Evolutionary conservation across 2,888 invertebrate genomes (phyloP), one percentile per base, ranked within the genome.

Genomic region (Phymatocera aterrima): DNA sequence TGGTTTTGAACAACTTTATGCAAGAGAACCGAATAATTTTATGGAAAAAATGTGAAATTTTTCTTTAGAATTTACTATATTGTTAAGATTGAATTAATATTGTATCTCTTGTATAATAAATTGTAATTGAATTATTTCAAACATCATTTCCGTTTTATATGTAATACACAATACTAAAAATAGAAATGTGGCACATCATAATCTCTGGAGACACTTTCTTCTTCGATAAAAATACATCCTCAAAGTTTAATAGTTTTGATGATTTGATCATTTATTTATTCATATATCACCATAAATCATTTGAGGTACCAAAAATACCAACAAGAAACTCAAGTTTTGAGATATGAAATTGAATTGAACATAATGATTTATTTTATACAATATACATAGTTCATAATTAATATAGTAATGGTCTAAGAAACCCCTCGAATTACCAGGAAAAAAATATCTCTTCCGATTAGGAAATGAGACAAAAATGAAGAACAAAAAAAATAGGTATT

Each of bases 301-400:
- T 43, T 43, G 6, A 43, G 6, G 6, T 43, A 43, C 43, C 6
- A 43, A 43, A 10, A 43, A 12, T 10, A 57, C 24, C 5, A n/a
- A 31, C 15, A 6, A 31, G 18, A 18, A 10, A 21, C 34, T 64
- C 6, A 64, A 21, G n/a, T n/a, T 18, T n/a, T 21, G 43, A 8
- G 5, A 24, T 28, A 46, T 57, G 15, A 40, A 43, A 24, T 60
- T 24, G n/a, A 24, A 40, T 37, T 75, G 24, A 75, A 43, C 51
- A 77, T 43, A 75, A 48, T 46, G 77, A 80, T 81, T 81, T 79
- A 78, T 79, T 81, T 72, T 75, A 70, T 80, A 80, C 77, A 77
- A 80, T 78, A 77, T 79, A 81, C 79, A 79, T 79, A 80, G 21
- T 43, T 24, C 57, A 37, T 60, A 40, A 54, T 40, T 60, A 54